Evolutionary conservation across 2,113 vertebrate genomes (phyloP), one percentile per base, ranked within the genome.

Genomic region (Cyprinodon tularosa): DNA sequence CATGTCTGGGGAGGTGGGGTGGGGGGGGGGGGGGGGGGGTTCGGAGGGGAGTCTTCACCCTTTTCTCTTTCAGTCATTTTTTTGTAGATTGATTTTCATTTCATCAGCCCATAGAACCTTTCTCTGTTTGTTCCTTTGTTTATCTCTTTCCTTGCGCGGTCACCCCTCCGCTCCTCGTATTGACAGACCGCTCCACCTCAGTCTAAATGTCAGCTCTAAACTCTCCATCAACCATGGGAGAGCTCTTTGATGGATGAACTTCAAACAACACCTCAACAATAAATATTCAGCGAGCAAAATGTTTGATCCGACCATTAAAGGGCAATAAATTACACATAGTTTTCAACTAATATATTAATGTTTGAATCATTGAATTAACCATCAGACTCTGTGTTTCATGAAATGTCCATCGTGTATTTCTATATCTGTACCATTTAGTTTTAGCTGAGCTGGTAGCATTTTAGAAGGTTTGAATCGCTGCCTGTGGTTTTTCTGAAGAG

Each of bases 181-280:
- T 62, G 66, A 68, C 62, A 66, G 38, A 66, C 36, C 13, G 14
- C 66, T 40, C 66, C 66, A 53, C 60, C 57, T 69, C 29, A 40
- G 20, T 77, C 67, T 62, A 70, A 64, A 77, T 70, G 66, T 70
- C 66, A 63, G 15, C 66, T 76, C 66, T 75, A 42, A 53, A 40
- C 66, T 76, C 74, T 61, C 29, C 37, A 48, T 75, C 12, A 47
- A 39, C 72, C 50, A 50, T 3, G 7, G 53, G 62, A 39, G 12
- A 66, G 40, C 53, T 61, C 17, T 60, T 61, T 67, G 64, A 61
- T 75, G 63, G 63, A 66, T 74, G 62, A 67, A 66, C 62, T 74
- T 57, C 72, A 66, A 74, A 44, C 48, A 14, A 36, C n/a, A 4
- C n/a, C 17, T 39, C 2, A 22, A n/a, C 47, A 74, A 74, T 74